Percentiles rank a stretch among this genome's conserved stretches.
phyloP scores from a whole-genome alignment of 2,113 vertebrate species.

The Phalacrocorax aristotelis region DNA sequence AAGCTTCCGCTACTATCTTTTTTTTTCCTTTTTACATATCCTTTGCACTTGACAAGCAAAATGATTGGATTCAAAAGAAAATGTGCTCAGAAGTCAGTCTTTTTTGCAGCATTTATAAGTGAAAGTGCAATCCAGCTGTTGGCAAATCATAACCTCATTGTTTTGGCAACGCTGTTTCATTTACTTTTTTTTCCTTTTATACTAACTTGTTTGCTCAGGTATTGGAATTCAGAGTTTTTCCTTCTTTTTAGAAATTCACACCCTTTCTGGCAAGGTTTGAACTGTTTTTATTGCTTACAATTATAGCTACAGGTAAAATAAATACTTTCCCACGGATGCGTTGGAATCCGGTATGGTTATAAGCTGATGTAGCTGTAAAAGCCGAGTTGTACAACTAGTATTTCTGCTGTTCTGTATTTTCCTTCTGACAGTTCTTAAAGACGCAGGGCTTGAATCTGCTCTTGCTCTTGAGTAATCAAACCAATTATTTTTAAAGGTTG shows the following conservation, averaged over 20 bases:
- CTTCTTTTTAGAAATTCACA: slow-evolving; percentile 72
- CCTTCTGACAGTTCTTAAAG: slow-evolving; percentile 56
- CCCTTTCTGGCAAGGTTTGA: slow-evolving; percentile 72
- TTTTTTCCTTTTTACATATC: neutral
- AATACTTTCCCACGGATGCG: slow-evolving; percentile 77
- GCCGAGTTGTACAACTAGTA: slow-evolving; percentile 63
- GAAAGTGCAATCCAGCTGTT: slow-evolving; percentile 66
- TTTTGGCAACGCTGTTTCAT: slow-evolving; percentile 61
- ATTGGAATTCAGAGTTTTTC: slow-evolving; percentile 74
- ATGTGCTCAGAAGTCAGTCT: slow-evolving; percentile 13
- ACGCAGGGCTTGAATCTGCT: neutral
- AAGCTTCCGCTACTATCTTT: neutral
- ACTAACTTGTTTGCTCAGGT: slow-evolving; percentile 77
- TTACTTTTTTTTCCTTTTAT: slow-evolving; percentile 52
- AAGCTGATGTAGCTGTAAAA: slow-evolving; percentile 49
- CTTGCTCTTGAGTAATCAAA: neutral
- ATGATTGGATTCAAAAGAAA: neutral
- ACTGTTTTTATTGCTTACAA: slow-evolving; percentile 72
- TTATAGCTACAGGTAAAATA: slow-evolving; percentile 76
- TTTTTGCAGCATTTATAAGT: slow-evolving; percentile 44
- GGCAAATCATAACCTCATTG: slow-evolving; percentile 69
- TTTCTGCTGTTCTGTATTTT: slow-evolving; percentile 66
- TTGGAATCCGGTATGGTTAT: slow-evolving; percentile 57
- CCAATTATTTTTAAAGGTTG: neutral
- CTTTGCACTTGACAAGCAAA: neutral